Evolutionary conservation across 2,113 vertebrate genomes (phyloP), one percentile per base, ranked within the genome.

Genomic region (Petroica traversi): DNA sequence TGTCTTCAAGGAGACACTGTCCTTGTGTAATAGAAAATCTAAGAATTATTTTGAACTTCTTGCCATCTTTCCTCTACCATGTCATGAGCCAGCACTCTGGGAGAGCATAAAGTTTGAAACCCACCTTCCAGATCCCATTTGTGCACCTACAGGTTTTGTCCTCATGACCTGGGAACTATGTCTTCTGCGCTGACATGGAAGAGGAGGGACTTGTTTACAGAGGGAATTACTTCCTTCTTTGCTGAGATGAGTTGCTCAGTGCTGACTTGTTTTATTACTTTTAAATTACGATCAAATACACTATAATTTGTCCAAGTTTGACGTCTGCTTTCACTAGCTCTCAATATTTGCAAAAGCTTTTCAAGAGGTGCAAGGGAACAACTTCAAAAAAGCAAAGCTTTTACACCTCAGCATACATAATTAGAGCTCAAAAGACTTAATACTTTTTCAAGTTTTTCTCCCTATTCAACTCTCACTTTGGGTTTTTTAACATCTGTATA

Each of bases 181-280:
- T 64, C 48, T 62, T 34, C 36, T 58, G 22, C 66, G 28, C 17
- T 45, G 80, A 81, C n/a, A 34, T 26, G 23, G 73, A 81, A 83
- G 22, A 23, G 54, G 68, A 79, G 34, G 55, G 51, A 75, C 62
- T 57, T 40, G 52, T 85, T 93, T 87, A 87, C 51, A 75, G 46
- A 83, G 26, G 34, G 67, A 88, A 88, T 67, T 13, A 49, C 46
- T 83, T 85, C 74, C 78, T 92, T 84, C 43, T 81, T 81, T 61
- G 28, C 38, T 43, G 57, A 77, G 55, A 94, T 59, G 51, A 89
- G 54, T 18, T 87, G n/a, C 54, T 79, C 81, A 20, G 87, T 41
- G 85, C 24, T 79, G 74, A 89, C 61, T 91, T 91, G 69, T 76
- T 96, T 91, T 89, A 89, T 89, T 94, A 66, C 81, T 92, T 85